These are phyloP conservation scores for Eidolon helvum DNA, from an alignment of 2,113 vertebrate genomes.

Conservation along the genomic window DNA sequence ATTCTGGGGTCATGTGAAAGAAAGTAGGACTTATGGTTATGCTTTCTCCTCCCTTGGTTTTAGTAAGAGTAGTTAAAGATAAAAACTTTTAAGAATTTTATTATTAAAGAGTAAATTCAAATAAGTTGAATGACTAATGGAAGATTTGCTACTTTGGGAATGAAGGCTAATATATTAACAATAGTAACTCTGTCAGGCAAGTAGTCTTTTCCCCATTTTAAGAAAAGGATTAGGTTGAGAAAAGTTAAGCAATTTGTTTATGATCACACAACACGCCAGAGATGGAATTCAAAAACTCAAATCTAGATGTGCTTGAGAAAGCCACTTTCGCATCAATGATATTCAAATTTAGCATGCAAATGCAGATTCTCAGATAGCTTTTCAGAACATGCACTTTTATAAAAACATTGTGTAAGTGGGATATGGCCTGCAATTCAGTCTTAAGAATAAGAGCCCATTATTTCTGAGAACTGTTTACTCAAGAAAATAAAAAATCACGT, in stretches of 20 bases:
- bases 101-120: conserved; percentile 12
- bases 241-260: neutral
- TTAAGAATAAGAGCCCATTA: neutral
- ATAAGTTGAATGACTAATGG: neutral
- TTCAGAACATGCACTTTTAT: neutral
- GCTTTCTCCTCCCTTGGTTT: neutral
- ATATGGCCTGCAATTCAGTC: neutral
- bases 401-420: neutral
- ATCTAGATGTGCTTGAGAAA: neutral
- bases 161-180: neutral
- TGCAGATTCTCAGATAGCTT: neutral
- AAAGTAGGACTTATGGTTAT: neutral
- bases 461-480: neutral
- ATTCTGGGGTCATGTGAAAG: neutral
- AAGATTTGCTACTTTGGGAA: neutral
- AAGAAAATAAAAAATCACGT: neutral
- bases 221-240: neutral
- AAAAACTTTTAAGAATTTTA: neutral
- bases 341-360: neutral
- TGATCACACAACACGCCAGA: neutral
- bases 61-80: neutral
- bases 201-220: neutral
- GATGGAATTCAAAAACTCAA: neutral
- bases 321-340: neutral
- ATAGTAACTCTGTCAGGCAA: neutral